phyloP scores from a whole-genome alignment of 2,888 invertebrate genomes.

The Hofmannophila pseudospretella region DNA sequence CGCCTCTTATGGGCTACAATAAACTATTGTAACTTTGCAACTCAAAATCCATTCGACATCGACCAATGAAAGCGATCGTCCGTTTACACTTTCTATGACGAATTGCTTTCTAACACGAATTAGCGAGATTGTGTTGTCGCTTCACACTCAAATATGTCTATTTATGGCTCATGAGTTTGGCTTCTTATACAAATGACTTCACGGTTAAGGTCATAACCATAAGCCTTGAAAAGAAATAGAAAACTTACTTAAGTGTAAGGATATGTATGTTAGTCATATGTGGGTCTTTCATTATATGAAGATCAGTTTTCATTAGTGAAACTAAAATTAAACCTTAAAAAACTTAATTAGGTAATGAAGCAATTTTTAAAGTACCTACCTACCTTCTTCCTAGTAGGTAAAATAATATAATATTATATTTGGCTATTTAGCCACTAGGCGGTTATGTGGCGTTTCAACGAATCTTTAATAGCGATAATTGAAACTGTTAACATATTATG shows the following conservation, averaged over 20 bases:
- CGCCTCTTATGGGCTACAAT: slow-evolving; percentile 16
- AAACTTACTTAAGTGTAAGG: too few species aligned
- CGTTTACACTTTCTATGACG: slow-evolving; percentile 58
- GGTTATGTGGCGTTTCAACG: too few species aligned
- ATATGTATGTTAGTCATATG: too few species aligned
- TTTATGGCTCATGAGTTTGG: slow-evolving; percentile 7
- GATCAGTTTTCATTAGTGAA: too few species aligned
- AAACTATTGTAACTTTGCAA: slow-evolving; percentile 25
- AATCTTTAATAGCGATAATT: neutral
- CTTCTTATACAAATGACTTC: neutral
- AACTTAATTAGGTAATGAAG: too few species aligned
- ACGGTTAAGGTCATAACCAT: neutral
- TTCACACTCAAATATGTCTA: slow-evolving; percentile 13
- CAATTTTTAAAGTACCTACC: too few species aligned
- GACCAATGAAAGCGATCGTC: slow-evolving; percentile 47
- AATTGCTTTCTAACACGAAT: slow-evolving; percentile 58
- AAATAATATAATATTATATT: too few species aligned
- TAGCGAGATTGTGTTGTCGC: slow-evolving; percentile 33
- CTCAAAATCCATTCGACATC: slow-evolving; percentile 29
- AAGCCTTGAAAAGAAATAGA: too few species aligned
- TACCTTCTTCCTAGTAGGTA: too few species aligned
- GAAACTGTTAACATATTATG: neutral
- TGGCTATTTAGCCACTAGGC: too few species aligned
- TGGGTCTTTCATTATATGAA: too few species aligned
- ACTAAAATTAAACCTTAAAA: too few species aligned